Evolutionary conservation across 2,113 vertebrate genomes (phyloP).

Genomic region (Malurus elegans): DNA sequence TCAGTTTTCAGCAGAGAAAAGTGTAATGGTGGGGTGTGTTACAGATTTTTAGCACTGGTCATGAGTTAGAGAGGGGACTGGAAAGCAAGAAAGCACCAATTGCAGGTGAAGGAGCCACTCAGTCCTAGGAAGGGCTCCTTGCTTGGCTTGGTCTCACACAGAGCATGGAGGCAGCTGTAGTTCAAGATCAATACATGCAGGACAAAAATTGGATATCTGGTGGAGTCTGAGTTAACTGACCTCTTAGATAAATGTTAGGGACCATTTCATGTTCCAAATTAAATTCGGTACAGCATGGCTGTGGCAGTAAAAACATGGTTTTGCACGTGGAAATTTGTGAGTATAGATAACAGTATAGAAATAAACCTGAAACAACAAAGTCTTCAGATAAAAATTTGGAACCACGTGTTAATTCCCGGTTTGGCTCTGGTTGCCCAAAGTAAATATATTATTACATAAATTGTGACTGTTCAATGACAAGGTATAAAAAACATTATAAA

Average conservation of each 20-base stretch:
- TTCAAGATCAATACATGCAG: neutral
- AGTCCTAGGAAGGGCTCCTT: neutral
- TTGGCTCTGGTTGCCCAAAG: neutral
- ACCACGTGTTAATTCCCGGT: neutral
- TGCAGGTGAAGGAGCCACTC: neutral
- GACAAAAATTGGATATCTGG: neutral
- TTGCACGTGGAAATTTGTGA: neutral
- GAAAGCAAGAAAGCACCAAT: neutral
- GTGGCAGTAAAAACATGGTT: neutral
- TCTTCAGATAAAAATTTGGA: neutral
- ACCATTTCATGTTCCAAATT: neutral
- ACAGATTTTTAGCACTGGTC: rapidly evolving
- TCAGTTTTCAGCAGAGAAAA: neutral
- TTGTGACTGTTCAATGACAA: neutral
- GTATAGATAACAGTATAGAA: neutral
- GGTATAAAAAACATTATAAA: neutral
- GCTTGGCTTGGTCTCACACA: neutral
- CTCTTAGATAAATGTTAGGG: neutral
- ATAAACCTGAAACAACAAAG: neutral
- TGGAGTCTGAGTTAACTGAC: neutral
- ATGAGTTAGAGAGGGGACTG: neutral
- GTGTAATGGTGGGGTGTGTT: rapidly evolving
- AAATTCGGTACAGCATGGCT: neutral
- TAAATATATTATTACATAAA: neutral
- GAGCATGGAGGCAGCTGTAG: neutral